Base-by-base conservation (phyloP, 2,888 invertebrate species). In the Ichneumoninae sp. region DNA sequence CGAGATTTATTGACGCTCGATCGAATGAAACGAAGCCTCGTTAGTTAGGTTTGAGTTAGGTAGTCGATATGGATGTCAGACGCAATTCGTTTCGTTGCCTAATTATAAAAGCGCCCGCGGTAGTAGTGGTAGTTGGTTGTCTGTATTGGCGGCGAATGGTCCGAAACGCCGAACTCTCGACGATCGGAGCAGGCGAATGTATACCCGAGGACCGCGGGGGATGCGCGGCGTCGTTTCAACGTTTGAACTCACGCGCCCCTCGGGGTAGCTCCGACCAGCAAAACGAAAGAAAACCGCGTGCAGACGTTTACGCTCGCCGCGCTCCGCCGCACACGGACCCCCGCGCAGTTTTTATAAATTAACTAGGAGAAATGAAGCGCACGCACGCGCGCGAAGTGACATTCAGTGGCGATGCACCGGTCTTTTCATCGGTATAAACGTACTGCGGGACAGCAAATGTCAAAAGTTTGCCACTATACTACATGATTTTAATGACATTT, bases 21-120 rank as follows among this genome's bases (percentile, higher is more conserved):
- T 90, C 91, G 89, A 91, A 90, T 89, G 91, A 90, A 90, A 89
- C 88, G 90, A 91, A 90, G 91, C 90, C 92, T 92, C 92, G 92
- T 92, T 92, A 92, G 92, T 91, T 92, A 91, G 89, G 88, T 90
- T 89, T 90, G 89, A 90, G 91, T 91, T 91, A 91, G 90, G 92
- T 91, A 91, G 92, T 92, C 91, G 91, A 92, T 91, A 91, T 90
- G 91, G 90, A 91, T 91, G 92, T 92, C 92, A 91, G 91, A 85
- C 90, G 88, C 91, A 90, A 92, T 92, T 92, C 92, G 92, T 91
- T 92, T 90, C 90, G 91, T 91, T 91, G 90, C 91, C 92, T 92
- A 92, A 92, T 92, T 92, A 92, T 92, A 92, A 92, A 91, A 91
- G 89, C 90, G 87, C 88, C 89, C 84, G 87, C 89, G 85, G 83